Base-by-base conservation (phyloP, 2,797 vertebrate genomes). In the Microchirus variegatus region DNA sequence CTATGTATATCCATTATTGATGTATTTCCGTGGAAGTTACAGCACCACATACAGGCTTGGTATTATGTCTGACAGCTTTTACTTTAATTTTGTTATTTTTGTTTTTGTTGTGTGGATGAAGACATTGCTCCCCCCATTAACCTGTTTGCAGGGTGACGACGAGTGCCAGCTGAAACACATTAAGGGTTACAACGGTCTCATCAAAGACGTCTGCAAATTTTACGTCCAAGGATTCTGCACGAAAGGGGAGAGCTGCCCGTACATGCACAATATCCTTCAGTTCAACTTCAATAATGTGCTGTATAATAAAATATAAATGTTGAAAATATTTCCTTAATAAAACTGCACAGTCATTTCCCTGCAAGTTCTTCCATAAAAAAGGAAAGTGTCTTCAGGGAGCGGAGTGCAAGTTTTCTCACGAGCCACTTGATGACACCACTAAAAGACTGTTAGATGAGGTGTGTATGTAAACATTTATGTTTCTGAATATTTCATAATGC, bases 191-290 rank as follows among this genome's bases (percentile, higher is more conserved):
- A 91, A 96, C 51, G 87, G 94, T 67, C 91, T 95, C 77, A 86
- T 95, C 46, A 96, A 96, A 83, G 92, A 94, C 81, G 83, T 89
- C 56, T 98, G 96, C 87, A 98, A 95, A 76, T 98, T 94, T 77
- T 98, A 98, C 53, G 72, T 96, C 75, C 94, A 94, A 80, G 96
- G 95, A 67, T 90, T 84, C 71, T 98, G 96, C 87, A 81, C 82
- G 7, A 96, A 95, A 88, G 96, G 94, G 80, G 93, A 94, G 44
- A 92, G 86, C 70, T 98, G 96, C 75, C 94, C 94, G 37, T 98
- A 94, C 86, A 96, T 98, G 96, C 96, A 98, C 86, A 92, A 97
- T 98, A 98, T 98, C 96, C 95, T 98, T 96, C 73, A 16, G 19
- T 40, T 54, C 0, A 37, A 4, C 35, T 12, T 15, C 37, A 18